These are phyloP conservation scores for Ommatoiulus sabulosus DNA, from an alignment of 2,888 invertebrate species.

Conservation along the genomic window DNA sequence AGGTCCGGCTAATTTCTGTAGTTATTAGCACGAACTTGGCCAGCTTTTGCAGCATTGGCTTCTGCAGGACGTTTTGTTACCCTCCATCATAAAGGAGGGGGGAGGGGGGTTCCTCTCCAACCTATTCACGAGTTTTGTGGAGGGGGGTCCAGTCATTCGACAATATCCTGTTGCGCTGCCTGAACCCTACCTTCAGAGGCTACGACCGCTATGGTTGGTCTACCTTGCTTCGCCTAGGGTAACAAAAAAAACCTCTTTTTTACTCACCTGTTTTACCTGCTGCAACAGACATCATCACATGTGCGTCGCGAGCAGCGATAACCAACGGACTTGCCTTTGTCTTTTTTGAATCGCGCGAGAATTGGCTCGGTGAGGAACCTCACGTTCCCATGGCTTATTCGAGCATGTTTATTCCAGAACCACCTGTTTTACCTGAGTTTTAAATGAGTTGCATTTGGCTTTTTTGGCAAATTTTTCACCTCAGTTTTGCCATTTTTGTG, in stretches of 20 bases:
- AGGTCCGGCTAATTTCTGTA: slow-evolving; percentile 7
- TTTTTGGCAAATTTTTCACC: neutral
- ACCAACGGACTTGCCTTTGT: neutral
- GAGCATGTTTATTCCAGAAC: neutral
- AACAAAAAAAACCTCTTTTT: neutral
- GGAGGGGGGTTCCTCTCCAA: neutral
- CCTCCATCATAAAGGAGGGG: neutral
- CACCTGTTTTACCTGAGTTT: neutral
- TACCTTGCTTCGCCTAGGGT: neutral
- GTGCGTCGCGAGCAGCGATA: neutral
- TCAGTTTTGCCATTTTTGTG: neutral
- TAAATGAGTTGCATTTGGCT: neutral
- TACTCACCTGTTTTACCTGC: neutral
- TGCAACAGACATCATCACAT: slow-evolving; percentile 23
- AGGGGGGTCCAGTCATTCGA: slow-evolving; percentile 12
- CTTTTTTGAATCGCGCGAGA: neutral
- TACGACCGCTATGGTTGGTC: slow-evolving; percentile 40
- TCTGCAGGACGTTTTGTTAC: neutral
- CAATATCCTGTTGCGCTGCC: slow-evolving; percentile 16
- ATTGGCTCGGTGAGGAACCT: neutral
- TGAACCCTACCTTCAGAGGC: slow-evolving; percentile 33
- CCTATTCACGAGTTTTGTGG: neutral
- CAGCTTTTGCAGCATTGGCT: neutral
- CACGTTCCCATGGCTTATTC: neutral
- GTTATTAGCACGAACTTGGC: slow-evolving; percentile 30